phyloP scores from a whole-genome alignment of 2,113 vertebrate species.

The Petaurus breviceps region DNA sequence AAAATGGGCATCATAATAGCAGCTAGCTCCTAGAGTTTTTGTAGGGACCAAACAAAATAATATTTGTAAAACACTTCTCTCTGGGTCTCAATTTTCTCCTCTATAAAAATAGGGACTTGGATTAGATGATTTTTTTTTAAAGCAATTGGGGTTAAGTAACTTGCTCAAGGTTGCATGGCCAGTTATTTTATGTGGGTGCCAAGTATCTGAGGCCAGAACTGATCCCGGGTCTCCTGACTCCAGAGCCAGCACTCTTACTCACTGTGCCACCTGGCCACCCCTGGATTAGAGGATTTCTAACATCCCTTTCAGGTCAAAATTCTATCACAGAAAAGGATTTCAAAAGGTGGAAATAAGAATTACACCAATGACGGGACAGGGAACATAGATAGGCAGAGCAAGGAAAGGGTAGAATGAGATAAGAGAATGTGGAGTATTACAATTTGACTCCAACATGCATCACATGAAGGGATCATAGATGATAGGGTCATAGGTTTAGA shows the following conservation, averaged over 20 bases:
- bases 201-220: too few relatives aligned
- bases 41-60: neutral
- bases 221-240: too few relatives aligned
- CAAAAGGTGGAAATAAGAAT: neutral
- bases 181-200: too few relatives aligned
- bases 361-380: neutral
- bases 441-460: neutral
- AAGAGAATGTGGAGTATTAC: neutral
- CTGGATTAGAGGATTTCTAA: neutral
- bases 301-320: neutral
- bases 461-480: neutral
- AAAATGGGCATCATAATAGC: neutral
- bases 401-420: neutral
- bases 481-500: neutral
- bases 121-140: too few relatives aligned
- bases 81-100: neutral
- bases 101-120: neutral
- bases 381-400: neutral
- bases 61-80: neutral
- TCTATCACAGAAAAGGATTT: neutral
- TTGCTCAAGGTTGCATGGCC: too few relatives aligned
- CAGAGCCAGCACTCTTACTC: too few relatives aligned
- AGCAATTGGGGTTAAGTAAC: too few relatives aligned
- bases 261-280: too few relatives aligned
- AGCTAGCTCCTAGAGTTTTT: neutral